Base-by-base conservation (phyloP, 2,113 vertebrate species). In the Clarias magur region DNA sequence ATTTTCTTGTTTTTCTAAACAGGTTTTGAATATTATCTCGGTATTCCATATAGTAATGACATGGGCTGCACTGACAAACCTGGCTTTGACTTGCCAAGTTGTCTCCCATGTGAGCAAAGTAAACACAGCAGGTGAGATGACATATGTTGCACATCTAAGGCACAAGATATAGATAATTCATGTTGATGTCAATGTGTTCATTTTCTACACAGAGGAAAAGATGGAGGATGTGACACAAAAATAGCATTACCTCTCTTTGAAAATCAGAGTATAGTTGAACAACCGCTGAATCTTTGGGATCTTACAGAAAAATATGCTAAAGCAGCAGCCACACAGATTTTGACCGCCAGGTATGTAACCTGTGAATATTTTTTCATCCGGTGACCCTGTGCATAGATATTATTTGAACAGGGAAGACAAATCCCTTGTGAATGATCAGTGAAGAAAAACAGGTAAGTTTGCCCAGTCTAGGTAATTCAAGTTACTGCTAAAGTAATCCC, bases 31-130 rank as follows among this genome's bases (percentile, higher is more conserved):
- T 98, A 96, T 91, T 99, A 97, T 93, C 94, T 97, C 0, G 98
- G 98, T 27, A 96, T 99, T 83, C 98, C 98, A 0, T 99, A 98
- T 89, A 99, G 98, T 91, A 96, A 99, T 0, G 98, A 99, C 85
- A 99, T 99, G 98, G 98, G 98, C 91, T 99, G 98, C 85, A 98
- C 96, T 0, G 98, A 99, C 72, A 88, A 5, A 25, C 97, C 97
- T 0, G 97, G 98, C 38, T 97, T 95, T 86, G 91, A 99, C 92
- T 53, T 94, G 38, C 98, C 98, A 0, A 94, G 92, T 30, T 98
- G 97, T 80, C 93, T 90, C 0, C 93, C 96, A 0, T 99, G 98
- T 92, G 92, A 94, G 0, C 84, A 0, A 56, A 89, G 80, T 2
- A 2, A 83, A 0, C 0, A 62, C 0, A n/a, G 87, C 59, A 86